A percentile compares a stretch with the other conserved stretches of the same genome.
These are phyloP conservation scores for Dromococcyx pavoninus DNA, from an alignment of 2,797 vertebrate genomes.

Conservation along the genomic window DNA sequence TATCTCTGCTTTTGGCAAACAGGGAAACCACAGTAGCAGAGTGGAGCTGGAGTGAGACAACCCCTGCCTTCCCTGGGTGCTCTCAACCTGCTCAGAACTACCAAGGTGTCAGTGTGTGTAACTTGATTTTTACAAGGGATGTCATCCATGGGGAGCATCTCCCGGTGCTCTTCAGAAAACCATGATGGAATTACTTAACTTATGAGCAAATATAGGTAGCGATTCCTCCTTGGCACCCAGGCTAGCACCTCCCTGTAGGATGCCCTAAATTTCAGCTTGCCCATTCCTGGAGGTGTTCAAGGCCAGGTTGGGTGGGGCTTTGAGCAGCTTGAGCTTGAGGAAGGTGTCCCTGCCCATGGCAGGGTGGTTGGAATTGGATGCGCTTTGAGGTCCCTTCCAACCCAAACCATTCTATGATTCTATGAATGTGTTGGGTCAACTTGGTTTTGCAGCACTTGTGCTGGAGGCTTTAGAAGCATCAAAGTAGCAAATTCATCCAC, in stretches of 20 bases:
- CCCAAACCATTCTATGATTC: too few relatives aligned
- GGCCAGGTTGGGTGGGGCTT: too few relatives aligned
- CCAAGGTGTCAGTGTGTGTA: neutral
- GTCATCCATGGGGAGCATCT: fast-evolving
- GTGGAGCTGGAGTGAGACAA: neutral
- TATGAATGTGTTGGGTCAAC: fast-evolving
- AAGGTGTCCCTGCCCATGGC: too few relatives aligned
- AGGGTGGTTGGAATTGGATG: too few relatives aligned
- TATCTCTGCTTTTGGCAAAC: neutral
- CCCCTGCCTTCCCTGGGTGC: neutral
- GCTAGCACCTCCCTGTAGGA: fast-evolving
- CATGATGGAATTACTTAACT: neutral
- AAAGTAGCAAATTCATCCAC: fast-evolving
- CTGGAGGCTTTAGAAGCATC: neutral
- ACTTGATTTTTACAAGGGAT: fast-evolving
- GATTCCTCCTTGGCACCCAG: fast-evolving
- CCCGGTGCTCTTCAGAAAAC: neutral
- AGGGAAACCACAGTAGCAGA: neutral
- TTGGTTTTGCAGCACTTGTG: neutral
- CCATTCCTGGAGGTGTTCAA: too few relatives aligned
- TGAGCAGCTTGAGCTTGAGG: too few relatives aligned
- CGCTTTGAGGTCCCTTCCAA: too few relatives aligned
- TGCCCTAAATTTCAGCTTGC: neutral
- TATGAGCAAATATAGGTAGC: fast-evolving
- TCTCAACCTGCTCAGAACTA: neutral